Conservation (phyloP, 1,140 invertebrate species). For the Drosophila pseudoobscura region DNA sequence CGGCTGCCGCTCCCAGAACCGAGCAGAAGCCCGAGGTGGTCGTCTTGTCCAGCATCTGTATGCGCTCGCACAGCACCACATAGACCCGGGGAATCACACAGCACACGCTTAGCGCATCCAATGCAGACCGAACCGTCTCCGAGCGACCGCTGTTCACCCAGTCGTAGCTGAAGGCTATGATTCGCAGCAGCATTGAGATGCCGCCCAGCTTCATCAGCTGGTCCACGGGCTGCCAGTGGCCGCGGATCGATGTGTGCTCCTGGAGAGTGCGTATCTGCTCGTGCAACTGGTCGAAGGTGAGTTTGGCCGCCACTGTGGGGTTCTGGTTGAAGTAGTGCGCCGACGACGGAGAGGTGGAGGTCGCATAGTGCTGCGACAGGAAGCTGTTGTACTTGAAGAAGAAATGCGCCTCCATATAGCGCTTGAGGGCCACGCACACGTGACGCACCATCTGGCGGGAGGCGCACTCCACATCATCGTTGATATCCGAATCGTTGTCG, state of each 20-base stretch:
- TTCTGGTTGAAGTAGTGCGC: conserved; percentile 59
- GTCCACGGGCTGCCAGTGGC: conserved; percentile 93
- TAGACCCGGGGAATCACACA: conserved; percentile 95
- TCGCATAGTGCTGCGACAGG: conserved; percentile 84
- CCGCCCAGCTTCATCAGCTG: conserved; percentile 93
- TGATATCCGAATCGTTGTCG: conserved; percentile 86
- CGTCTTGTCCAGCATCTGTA: conserved; percentile 89
- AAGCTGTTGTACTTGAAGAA: conserved; percentile 92
- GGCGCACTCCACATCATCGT: conserved; percentile 95
- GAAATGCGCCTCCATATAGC: conserved; percentile 96
- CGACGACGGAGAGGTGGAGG: conserved; percentile 39
- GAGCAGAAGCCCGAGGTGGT: conserved; percentile 90
- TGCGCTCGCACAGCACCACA: conserved; percentile 90
- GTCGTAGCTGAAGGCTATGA: conserved; percentile 94
- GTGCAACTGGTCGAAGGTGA: conserved; percentile 90
- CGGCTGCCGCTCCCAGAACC: conserved; percentile 92
- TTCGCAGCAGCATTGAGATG: conserved; percentile 91
- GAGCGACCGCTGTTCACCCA: conserved; percentile 94
- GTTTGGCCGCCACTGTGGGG: conserved; percentile 75
- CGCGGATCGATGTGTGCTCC: conserved; percentile 89
- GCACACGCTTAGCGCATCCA: conserved; percentile 95
- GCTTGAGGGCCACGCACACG: conserved; percentile 94
- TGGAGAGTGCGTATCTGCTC: conserved; percentile 93
- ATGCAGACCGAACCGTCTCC: conserved; percentile 94
- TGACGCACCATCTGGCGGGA: conserved; percentile 97